Evolutionary conservation across 2,113 vertebrate genomes (phyloP).

Genomic region (Tenrec ecaudatus): DNA sequence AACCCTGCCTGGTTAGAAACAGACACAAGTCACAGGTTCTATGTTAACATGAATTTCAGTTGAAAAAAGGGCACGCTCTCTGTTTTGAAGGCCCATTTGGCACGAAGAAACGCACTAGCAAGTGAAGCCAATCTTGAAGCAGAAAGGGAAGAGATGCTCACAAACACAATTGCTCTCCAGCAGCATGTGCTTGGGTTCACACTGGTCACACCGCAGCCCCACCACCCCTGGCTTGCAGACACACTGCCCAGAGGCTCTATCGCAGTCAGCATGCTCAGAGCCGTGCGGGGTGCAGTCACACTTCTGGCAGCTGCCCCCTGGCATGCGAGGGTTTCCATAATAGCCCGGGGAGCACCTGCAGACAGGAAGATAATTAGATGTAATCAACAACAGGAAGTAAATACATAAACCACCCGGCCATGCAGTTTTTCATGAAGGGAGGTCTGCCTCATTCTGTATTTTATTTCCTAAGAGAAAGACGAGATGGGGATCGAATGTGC

Average conservation of each 20-base stretch:
- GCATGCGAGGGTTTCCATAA: constrained; percentile 89
- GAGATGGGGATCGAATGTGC: not conserved
- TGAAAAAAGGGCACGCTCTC: not conserved
- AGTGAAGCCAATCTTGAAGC: not conserved
- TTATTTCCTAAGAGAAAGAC: not conserved
- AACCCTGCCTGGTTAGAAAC: not conserved
- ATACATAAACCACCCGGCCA: too few species aligned
- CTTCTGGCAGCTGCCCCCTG: constrained; percentile 85
- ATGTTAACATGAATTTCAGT: not conserved
- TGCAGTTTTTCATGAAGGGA: fast-evolving
- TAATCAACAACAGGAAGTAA: fast-evolving
- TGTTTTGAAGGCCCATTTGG: not conserved
- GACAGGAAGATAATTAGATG: not conserved
- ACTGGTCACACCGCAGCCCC: constrained; percentile 91
- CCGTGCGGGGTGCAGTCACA: constrained; percentile 91
- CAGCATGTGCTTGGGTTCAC: constrained; percentile 90
- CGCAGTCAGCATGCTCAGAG: constrained; percentile 87
- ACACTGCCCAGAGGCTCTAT: constrained; percentile 90
- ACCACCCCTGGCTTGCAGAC: constrained; percentile 90
- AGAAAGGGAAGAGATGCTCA: constrained; percentile 84
- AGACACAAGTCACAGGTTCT: not conserved
- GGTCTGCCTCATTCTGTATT: not conserved
- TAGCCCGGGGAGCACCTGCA: constrained; percentile 93
- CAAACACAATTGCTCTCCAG: constrained; percentile 90
- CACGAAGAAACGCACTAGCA: fast-evolving